Evolutionary conservation across 2,797 vertebrate genomes (phyloP).

Genomic region (Alcedo atthis): DNA sequence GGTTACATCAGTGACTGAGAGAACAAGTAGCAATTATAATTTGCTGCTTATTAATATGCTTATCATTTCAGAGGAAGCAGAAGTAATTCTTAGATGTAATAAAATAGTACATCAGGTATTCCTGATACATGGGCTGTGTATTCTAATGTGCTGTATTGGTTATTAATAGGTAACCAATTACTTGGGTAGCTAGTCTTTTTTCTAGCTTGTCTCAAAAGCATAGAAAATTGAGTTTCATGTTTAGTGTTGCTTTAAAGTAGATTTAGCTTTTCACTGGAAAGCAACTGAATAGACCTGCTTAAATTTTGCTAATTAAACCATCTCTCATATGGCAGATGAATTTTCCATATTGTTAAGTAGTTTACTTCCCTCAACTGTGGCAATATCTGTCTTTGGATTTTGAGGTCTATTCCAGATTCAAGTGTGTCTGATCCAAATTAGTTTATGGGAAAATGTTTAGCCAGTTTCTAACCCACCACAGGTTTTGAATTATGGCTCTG

Average conservation of each 20-base stretch:
- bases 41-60: neutral
- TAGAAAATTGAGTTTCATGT: neutral
- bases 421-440: neutral
- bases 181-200: neutral
- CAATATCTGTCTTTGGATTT: neutral
- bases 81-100: neutral
- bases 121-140: neutral
- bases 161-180: neutral
- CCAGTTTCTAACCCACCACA: neutral
- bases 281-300: neutral
- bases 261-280: neutral
- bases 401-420: neutral
- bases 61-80: neutral
- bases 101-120: neutral
- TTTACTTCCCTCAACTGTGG: neutral
- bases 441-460: neutral
- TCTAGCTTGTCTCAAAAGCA: neutral
- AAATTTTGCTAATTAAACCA: neutral
- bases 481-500: neutral
- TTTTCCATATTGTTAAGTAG: neutral
- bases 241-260: neutral
- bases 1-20: neutral
- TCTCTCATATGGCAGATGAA: neutral
- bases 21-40: neutral
- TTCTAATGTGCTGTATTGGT: neutral